Evolutionary conservation across 2,888 invertebrate species (phyloP).

Genomic region (Matsumyia berberina): DNA sequence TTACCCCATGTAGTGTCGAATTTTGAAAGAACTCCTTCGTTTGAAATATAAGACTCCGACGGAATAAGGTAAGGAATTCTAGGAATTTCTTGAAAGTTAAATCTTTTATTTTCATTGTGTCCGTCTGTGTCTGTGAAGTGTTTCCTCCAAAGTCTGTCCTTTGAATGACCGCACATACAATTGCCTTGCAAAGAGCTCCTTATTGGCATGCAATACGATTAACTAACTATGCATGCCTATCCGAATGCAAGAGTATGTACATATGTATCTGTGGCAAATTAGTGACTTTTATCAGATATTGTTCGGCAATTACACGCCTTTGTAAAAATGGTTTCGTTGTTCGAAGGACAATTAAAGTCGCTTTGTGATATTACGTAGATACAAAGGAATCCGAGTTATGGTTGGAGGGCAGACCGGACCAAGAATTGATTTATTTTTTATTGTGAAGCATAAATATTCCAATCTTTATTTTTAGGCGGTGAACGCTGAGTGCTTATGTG

Average conservation of each 20-base stretch:
- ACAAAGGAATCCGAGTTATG: no score
- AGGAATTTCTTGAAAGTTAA: conserved; percentile 22
- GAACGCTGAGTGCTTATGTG: no score
- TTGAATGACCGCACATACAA: not conserved
- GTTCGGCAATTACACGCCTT: conserved; percentile 13
- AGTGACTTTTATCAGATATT: conserved; percentile 23
- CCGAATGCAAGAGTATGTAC: not conserved
- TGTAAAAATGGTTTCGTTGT: conserved; percentile 34
- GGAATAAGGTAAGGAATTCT: conserved; percentile 82
- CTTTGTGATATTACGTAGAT: not conserved
- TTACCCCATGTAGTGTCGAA: conserved; percentile 91
- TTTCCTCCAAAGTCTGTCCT: no score
- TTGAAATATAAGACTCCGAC: conserved; percentile 89
- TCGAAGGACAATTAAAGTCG: conserved; percentile 1
- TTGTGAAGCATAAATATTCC: no score
- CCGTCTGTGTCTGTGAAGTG: not conserved
- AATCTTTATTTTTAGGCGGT: no score
- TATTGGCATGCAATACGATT: not conserved
- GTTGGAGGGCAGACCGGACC: no score
- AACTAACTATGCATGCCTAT: not conserved
- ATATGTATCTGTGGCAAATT: not conserved
- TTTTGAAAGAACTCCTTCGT: conserved; percentile 90
- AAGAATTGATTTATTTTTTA: not conserved
- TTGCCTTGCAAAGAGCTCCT: not conserved
- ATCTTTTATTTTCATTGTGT: conserved; percentile 7